Base-by-base conservation (phyloP, 2,113 vertebrate genomes). In the Burhinus oedicnemus region DNA sequence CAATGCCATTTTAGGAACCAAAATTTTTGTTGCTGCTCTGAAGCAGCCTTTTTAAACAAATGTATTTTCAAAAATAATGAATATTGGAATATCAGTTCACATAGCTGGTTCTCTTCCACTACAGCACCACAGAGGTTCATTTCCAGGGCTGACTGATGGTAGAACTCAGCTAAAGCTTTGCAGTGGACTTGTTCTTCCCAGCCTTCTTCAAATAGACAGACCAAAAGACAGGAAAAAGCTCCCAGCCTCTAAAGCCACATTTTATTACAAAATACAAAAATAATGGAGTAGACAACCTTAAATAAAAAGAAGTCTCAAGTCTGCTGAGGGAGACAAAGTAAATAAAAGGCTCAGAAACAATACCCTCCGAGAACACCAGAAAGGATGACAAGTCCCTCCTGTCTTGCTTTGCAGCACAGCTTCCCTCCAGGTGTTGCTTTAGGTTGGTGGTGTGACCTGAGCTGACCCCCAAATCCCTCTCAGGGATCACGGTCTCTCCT, bases 191-290 rank as follows among this genome's bases (percentile, higher is more conserved):
- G n/a, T 38, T 58, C 25, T 76, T 91, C 32, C 25, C 32, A 29
- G 60, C 19, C 27, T 82, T 85, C 70, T 96, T 78, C 71, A 75
- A 82, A 55, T 3, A 87, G 21, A 26, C 32, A 72, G 52, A 40
- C 38, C n/a, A 58, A 42, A 71, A 51, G n/a, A 60, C 40, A 60
- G 12, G 38, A 17, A 60, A 34, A 85, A 45, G 52, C 52, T 90
- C n/a, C 49, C 55, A 68, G 57, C 34, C n/a, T 60, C 49, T 75
- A 96, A 91, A 95, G 78, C 23, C 55, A 47, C 23, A 51, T 92
- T 84, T 93, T 91, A 66, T 93, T 95, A 78, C 49, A 87, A 93
- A 95, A 72, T 11, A 76, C 15, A 87, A 71, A 87, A 90, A 87
- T 21, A 84, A 81, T 65, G 34, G 89, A 84, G 30, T 38, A 78